A percentile compares a stretch with the other conserved stretches of the same genome.
phyloP scores from a whole-genome alignment of 2,113 vertebrate genomes.

The Xiphorhynchus elegans region DNA sequence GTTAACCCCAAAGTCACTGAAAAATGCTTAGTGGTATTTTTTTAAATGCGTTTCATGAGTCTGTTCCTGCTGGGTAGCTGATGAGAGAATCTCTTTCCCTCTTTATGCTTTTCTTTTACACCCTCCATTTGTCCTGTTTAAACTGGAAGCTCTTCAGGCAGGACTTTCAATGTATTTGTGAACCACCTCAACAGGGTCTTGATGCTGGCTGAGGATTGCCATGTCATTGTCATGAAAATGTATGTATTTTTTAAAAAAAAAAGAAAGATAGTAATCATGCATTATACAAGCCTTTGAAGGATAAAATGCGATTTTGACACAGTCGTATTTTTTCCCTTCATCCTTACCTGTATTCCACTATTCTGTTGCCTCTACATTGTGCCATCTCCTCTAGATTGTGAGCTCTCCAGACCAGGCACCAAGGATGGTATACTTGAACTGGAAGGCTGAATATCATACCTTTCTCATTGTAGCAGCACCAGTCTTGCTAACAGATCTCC shows the following conservation, averaged over 20 bases:
- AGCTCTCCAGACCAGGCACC: slow-evolving; percentile 54
- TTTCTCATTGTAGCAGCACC: background rate
- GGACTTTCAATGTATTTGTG: background rate
- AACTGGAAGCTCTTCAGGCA: background rate
- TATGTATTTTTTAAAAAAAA: background rate
- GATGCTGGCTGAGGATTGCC: background rate
- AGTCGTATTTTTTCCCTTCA: background rate
- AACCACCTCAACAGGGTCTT: background rate
- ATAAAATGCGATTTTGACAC: background rate
- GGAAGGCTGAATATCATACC: background rate
- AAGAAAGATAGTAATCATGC: background rate
- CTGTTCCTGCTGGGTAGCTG: background rate
- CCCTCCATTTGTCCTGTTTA: slow-evolving; percentile 2
- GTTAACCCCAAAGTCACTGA: background rate
- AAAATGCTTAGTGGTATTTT: background rate
- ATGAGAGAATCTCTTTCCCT: background rate
- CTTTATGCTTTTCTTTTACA: slow-evolving; percentile 15
- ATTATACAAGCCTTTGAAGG: background rate
- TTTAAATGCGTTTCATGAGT: background rate
- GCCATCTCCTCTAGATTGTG: background rate
- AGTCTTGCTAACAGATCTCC: background rate
- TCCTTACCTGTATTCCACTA: background rate
- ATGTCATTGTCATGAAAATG: background rate
- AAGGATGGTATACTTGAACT: accelerated
- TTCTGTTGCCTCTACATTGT: background rate